Conservation (phyloP, 2,888 invertebrate genomes). For the Herminia tarsipennalis region DNA sequence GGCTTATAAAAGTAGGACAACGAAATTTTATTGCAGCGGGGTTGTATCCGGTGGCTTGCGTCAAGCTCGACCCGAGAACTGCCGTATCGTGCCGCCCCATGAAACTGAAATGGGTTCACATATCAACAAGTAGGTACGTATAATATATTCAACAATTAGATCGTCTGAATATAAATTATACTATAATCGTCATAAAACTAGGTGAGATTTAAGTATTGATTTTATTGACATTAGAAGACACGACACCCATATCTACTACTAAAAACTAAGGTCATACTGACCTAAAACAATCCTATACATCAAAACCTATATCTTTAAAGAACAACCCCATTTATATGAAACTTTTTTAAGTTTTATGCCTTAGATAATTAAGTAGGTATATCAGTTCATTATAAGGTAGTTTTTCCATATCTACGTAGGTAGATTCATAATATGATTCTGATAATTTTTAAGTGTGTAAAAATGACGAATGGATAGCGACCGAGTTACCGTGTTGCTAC, state of each 20-base stretch:
- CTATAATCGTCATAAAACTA: constrained; percentile 6
- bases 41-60: constrained; percentile 20
- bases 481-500: constrained; percentile 46
- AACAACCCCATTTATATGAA: no score
- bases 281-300: no score
- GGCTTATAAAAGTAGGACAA: constrained; percentile 17
- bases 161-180: constrained; percentile 18
- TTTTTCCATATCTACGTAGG: no score
- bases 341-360: no score
- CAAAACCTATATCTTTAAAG: no score
- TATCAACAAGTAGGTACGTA: constrained; percentile 47
- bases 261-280: no score
- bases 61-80: constrained; percentile 54
- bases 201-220: constrained; percentile 4
- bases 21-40: constrained; percentile 3
- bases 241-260: background rate
- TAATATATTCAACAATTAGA: constrained; percentile 16
- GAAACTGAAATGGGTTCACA: constrained; percentile 38
- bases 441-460: no score
- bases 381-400: no score
- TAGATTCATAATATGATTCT: no score
- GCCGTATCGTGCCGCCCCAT: constrained; percentile 47
- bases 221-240: background rate
- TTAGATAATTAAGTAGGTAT: no score
- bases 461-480: constrained; percentile 31